A percentile compares a stretch with the other conserved stretches of the same genome.
Evolutionary conservation across 1,140 invertebrate genomes (phyloP).

Genomic region (Drosophila arawakana): DNA sequence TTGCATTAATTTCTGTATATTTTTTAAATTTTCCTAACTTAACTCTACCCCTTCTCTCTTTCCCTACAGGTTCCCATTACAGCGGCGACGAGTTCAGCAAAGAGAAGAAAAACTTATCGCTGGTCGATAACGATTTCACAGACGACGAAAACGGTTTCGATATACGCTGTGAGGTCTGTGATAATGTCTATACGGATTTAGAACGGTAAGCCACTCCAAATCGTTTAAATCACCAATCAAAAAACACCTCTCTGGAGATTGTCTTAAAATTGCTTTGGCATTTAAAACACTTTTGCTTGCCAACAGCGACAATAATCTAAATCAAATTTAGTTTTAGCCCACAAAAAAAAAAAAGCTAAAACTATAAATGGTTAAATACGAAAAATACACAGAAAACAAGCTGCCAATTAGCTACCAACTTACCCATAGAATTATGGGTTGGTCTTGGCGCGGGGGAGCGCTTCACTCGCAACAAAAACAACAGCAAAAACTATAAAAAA

Average conservation of each 20-base stretch:
- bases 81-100: slow-evolving; percentile 86
- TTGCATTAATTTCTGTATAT: too few relatives aligned
- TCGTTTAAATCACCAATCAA: neutral
- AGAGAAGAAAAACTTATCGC: slow-evolving; percentile 60
- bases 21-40: neutral
- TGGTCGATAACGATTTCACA: slow-evolving; percentile 85
- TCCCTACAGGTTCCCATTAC: slow-evolving; percentile 87
- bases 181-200: slow-evolving; percentile 89
- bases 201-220: slow-evolving; percentile 88
- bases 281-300: slow-evolving; percentile 45
- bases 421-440: slow-evolving; percentile 78
- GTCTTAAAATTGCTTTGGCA: slow-evolving; percentile 75
- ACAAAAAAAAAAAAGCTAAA: too few relatives aligned
- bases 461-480: neutral
- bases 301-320: slow-evolving; percentile 60
- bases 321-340: slow-evolving; percentile 46
- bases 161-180: slow-evolving; percentile 89
- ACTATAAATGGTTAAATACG: slow-evolving; percentile 9
- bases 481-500: slow-evolving; percentile 40
- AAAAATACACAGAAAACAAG: slow-evolving; percentile 54
- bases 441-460: slow-evolving; percentile 3
- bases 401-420: slow-evolving; percentile 79
- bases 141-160: slow-evolving; percentile 87
- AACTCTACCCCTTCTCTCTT: neutral
- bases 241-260: slow-evolving; percentile 45